Base-by-base conservation (phyloP, 1,140 invertebrate genomes). In the Pachyrhynchus sulphureomaculatus region DNA sequence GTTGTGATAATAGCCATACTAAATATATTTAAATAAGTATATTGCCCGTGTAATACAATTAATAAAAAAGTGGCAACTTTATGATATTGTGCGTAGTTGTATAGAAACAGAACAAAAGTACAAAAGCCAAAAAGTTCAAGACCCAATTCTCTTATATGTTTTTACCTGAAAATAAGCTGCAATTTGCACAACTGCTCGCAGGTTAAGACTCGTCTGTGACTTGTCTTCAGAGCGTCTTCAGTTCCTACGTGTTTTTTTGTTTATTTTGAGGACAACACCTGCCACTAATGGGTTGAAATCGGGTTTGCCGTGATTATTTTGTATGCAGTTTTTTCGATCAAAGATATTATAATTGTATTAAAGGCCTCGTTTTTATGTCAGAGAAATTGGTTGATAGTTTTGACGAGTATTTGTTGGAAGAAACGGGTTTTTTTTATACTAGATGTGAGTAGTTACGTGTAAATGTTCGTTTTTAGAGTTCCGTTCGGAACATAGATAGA, bases 191-290 rank as follows among this genome's bases (percentile, higher is more conserved):
- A 55, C 53, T 55, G 53, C 37, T 32, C 17, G 34, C 54, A 45
- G 13, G 56, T 49, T 13, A 26, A 18, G 56, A 59, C 56, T 21
- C 45, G 56, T 59, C 13, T 17, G 12, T 10, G 20, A 33, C 24
- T 51, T 23, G 24, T 51, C 51, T 39, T 21, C n/a, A 44, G 37
- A 55, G 20, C 12, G n/a, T 39, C 21, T 24, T 37, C 10, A 33
- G 57, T 60, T 60, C 57, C 57, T 48, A 60, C 57, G 57, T 60
- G 57, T 58, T 58, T 45, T 42, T 44, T 58, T 21, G 55, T 60
- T 60, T 60, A 60, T 60, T 60, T 60, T 47, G 44, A 17, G 52
- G 57, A 48, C 42, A 47, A 29, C 57, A 60, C 57, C 57, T 60
- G 57, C 57, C 49, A 37, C 44, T 60, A 60, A 60, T 60, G 57